A percentile compares a stretch with the other conserved stretches of the same genome.
phyloP scores from a whole-genome alignment of 2,888 invertebrate genomes.

The Drosophila villosipedis region DNA sequence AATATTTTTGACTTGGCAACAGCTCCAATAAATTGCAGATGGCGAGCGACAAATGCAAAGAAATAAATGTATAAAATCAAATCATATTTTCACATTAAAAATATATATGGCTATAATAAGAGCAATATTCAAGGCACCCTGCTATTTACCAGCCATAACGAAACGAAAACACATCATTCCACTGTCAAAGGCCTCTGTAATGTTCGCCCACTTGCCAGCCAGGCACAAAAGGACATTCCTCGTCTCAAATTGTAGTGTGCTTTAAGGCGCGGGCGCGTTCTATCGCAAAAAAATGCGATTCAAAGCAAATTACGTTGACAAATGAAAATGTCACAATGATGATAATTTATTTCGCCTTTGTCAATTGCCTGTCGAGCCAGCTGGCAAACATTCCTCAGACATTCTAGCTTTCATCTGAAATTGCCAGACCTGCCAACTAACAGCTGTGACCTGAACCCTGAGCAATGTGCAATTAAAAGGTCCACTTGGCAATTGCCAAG shows the following conservation, averaged over 20 bases:
- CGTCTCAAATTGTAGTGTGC: constrained; percentile 54
- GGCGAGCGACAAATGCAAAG: constrained; percentile 58
- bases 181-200: constrained; percentile 14
- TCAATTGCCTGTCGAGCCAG: constrained; percentile 62
- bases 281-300: constrained; percentile 56
- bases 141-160: constrained; percentile 43
- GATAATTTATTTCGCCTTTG: constrained; percentile 77
- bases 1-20: constrained; percentile 35
- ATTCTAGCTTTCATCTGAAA: constrained; percentile 65
- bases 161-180: constrained; percentile 49
- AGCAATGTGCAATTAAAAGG: constrained; percentile 68
- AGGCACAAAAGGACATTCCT: constrained; percentile 62
- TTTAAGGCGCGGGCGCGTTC: constrained; percentile 53
- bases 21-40: constrained; percentile 70
- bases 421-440: constrained; percentile 17
- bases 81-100: constrained; percentile 77
- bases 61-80: constrained; percentile 76
- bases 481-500: constrained; percentile 41
- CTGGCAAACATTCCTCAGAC: constrained; percentile 54
- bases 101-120: constrained; percentile 65
- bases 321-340: constrained; percentile 78
- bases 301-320: constrained; percentile 75
- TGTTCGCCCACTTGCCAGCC: constrained; percentile 29
- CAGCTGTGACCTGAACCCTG: constrained; percentile 36
- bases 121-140: constrained; percentile 50